Conservation (phyloP, 2,113 vertebrate species). For the Oncorhynchus nerka region DNA sequence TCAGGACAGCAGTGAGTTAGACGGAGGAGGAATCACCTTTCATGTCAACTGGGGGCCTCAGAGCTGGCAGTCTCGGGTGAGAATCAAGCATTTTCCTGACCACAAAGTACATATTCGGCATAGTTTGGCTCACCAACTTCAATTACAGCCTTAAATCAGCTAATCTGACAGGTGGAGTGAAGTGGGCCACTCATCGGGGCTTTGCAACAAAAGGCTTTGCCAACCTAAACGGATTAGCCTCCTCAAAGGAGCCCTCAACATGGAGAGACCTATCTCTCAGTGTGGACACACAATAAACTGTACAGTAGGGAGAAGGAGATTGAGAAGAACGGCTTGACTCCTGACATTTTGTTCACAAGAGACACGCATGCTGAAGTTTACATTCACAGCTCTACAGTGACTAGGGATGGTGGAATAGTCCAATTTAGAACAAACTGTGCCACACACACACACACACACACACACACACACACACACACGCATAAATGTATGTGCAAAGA, state of each 20-base stretch:
- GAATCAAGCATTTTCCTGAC: neutral
- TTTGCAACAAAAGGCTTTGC: slow-evolving; percentile 4
- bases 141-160: slow-evolving; percentile 4
- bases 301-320: neutral
- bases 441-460: neutral
- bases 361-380: neutral
- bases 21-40: no score
- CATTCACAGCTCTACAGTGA: neutral
- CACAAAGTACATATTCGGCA: neutral
- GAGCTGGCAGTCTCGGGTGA: no score
- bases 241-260: slow-evolving; percentile 20
- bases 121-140: slow-evolving; percentile 7
- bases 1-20: no score
- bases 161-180: slow-evolving; percentile 17
- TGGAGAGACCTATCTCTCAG: neutral
- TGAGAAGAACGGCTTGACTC: neutral
- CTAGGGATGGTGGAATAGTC: no score
- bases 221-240: slow-evolving; percentile 45
- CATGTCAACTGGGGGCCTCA: neutral
- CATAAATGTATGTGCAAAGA: neutral
- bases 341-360: neutral
- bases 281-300: neutral
- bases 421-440: no score
- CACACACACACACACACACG: neutral
- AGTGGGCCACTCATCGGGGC: slow-evolving; percentile 5